A percentile compares a stretch with the other conserved stretches of the same genome.
These are phyloP conservation scores for Lophotis ruficrista DNA, from an alignment of 2,113 vertebrate genomes.

Conservation along the genomic window DNA sequence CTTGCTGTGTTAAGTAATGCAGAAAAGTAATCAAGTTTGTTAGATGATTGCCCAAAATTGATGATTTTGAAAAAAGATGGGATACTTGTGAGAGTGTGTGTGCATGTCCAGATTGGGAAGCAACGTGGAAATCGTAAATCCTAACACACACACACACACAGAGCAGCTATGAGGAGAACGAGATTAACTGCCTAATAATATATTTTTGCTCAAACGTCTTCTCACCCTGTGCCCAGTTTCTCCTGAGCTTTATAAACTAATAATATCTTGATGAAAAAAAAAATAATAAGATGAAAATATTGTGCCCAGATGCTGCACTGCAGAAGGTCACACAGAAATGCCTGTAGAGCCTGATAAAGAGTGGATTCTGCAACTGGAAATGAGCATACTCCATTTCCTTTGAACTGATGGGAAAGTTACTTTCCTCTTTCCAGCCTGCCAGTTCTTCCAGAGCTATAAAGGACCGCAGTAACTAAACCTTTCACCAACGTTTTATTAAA, in stretches of 20 bases:
- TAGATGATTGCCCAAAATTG: neutral
- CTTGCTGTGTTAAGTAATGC: neutral
- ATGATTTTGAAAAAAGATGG: neutral
- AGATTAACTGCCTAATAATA: neutral
- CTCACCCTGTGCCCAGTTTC: neutral
- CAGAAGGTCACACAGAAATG: neutral
- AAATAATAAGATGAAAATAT: slow-evolving; percentile 17
- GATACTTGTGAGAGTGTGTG: neutral
- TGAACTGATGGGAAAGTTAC: slow-evolving; percentile 11
- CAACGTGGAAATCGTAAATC: neutral
- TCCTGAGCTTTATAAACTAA: neutral
- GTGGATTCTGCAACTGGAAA: slow-evolving; percentile 10
- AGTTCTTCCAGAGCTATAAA: slow-evolving; percentile 10
- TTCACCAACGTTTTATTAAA: slow-evolving; percentile 38
- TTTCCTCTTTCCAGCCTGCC: slow-evolving; percentile 1
- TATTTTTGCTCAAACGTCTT: neutral
- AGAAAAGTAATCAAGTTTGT: neutral
- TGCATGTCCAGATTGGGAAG: neutral
- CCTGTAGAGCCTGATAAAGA: neutral
- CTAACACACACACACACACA: neutral
- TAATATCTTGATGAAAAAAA: slow-evolving; percentile 2
- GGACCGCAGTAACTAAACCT: neutral
- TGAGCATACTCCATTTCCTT: neutral
- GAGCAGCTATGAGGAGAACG: neutral
- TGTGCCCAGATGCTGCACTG: slow-evolving; percentile 29